A percentile compares a stretch with the other conserved stretches of the same genome.
phyloP scores from a whole-genome alignment of 2,113 vertebrate species.

The Xiphorhynchus elegans region DNA sequence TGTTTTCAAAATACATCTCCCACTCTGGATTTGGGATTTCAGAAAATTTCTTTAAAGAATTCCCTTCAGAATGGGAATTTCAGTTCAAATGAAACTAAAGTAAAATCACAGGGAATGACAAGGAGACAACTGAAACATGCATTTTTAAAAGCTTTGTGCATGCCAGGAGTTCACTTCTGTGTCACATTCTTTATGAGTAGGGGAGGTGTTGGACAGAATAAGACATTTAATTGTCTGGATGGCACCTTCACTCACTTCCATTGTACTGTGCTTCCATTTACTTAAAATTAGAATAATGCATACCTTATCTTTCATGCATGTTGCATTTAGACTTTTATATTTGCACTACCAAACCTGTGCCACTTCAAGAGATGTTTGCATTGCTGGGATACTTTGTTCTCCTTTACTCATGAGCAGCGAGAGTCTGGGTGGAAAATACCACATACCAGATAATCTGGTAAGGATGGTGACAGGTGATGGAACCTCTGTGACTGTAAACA shows the following conservation, averaged over 20 bases:
- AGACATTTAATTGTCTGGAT: background rate
- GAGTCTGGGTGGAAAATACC: background rate
- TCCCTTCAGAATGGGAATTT: background rate
- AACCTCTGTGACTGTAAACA: background rate
- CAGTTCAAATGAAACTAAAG: background rate
- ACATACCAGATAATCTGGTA: background rate
- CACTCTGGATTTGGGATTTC: background rate
- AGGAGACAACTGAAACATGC: background rate
- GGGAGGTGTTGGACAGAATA: background rate
- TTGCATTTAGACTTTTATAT: background rate
- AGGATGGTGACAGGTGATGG: accelerated
- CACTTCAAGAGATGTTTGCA: background rate
- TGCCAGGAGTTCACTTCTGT: background rate
- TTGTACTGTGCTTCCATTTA: background rate
- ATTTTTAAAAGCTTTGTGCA: background rate
- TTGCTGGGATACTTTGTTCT: background rate
- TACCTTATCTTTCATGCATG: background rate
- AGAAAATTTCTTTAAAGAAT: background rate
- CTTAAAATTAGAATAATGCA: background rate
- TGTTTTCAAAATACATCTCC: background rate
- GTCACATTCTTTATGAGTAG: background rate
- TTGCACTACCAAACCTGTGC: background rate
- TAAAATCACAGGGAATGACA: background rate
- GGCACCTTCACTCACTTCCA: background rate
- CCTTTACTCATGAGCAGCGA: background rate